phyloP scores from a whole-genome alignment of 2,888 invertebrate genomes.

The Oligia strigilis region DNA sequence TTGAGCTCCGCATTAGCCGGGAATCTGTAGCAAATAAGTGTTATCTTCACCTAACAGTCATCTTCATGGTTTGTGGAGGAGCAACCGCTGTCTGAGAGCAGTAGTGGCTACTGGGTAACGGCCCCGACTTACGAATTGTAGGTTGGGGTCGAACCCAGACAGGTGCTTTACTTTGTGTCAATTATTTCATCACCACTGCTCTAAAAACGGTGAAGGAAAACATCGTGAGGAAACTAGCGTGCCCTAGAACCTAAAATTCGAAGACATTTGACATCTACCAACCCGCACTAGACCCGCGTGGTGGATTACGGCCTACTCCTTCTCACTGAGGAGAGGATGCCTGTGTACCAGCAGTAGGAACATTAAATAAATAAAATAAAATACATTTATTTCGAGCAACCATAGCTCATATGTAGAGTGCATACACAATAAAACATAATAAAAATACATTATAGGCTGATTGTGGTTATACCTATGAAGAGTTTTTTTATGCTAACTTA shows the following conservation, averaged over 20 bases:
- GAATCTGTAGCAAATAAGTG: slow-evolving; percentile 24
- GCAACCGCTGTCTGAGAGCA: background rate
- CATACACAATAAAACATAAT: too few relatives aligned
- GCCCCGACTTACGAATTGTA: background rate
- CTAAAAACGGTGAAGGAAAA: background rate
- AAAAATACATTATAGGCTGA: too few relatives aligned
- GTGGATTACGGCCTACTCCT: too few relatives aligned
- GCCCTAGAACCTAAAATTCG: background rate
- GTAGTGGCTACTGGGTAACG: background rate
- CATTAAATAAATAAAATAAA: too few relatives aligned
- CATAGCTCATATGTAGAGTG: too few relatives aligned
- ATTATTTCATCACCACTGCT: background rate
- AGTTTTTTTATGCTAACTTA: background rate
- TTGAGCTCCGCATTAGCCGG: background rate
- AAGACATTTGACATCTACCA: background rate
- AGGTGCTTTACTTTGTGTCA: background rate
- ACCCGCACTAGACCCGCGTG: too few relatives aligned
- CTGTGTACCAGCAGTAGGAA: too few relatives aligned
- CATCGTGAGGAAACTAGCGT: background rate
- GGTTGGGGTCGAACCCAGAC: background rate
- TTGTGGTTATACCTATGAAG: background rate
- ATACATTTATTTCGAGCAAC: too few relatives aligned
- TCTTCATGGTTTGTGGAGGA: background rate
- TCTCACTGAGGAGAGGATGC: too few relatives aligned
- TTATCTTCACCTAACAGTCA: background rate